A percentile compares a stretch with the other conserved stretches of the same genome.
phyloP scores from a whole-genome alignment of 2,113 vertebrate species.

The Tychaedon coryphoeus region DNA sequence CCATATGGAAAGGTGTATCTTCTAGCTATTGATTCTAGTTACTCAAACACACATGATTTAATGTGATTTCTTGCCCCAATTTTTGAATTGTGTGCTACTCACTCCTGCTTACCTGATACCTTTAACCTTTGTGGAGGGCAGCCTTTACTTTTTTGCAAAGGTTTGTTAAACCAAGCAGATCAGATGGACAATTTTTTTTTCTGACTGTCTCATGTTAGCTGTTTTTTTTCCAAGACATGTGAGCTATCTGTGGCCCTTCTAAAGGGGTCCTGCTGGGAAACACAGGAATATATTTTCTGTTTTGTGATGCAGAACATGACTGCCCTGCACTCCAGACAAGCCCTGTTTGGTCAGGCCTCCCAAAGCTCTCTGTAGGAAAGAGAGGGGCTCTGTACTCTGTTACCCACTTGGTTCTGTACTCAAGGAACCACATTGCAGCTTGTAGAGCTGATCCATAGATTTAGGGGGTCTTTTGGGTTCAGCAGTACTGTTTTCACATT shows the following conservation, averaged over 20 bases:
- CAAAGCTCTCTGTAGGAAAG: not conserved
- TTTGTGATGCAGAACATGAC: not conserved
- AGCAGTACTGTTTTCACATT: not conserved
- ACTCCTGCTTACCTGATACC: not conserved
- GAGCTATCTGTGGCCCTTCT: not conserved
- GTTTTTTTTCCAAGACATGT: not conserved
- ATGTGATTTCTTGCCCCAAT: fast-evolving
- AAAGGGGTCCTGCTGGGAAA: not conserved
- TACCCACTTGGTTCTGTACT: not conserved
- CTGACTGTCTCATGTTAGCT: not conserved
- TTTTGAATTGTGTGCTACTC: not conserved
- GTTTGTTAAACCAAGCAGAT: not conserved
- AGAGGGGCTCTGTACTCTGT: not conserved
- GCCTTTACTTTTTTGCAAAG: not conserved
- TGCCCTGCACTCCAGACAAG: not conserved
- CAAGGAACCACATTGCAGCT: not conserved
- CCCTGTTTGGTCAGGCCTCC: not conserved
- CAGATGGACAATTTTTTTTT: not conserved
- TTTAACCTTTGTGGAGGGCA: not conserved
- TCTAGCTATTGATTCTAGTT: not conserved
- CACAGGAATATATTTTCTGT: not conserved
- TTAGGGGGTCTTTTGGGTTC: not conserved
- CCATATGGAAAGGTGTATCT: not conserved
- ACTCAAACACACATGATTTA: not conserved
- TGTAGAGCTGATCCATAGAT: not conserved